Evolutionary conservation across 35 echinoderm and acorn worm genomes (phyloP).

Genomic region (Eucidaris tribuloides): DNA sequence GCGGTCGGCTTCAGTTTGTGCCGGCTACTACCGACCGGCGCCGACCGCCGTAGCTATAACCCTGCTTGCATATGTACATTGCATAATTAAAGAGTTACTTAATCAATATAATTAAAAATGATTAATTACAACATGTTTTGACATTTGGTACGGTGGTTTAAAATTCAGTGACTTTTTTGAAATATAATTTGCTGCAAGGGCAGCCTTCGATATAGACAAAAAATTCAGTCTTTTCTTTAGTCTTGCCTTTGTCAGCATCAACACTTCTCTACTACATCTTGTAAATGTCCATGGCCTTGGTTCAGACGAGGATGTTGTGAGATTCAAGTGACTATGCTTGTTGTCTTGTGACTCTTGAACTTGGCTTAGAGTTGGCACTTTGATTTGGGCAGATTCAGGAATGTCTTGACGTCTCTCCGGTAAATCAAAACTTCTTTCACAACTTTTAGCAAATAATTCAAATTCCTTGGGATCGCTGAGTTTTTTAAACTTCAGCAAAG

Average conservation of each 20-base stretch:
- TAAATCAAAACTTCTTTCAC: constrained; percentile 40
- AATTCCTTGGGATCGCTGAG: constrained; percentile 54
- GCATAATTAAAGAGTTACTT: too few relatives aligned
- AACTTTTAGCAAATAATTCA: constrained; percentile 35
- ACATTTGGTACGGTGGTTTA: too few relatives aligned
- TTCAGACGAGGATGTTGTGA: not conserved
- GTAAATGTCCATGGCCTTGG: constrained; percentile 17
- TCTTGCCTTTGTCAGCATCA: constrained; percentile 37
- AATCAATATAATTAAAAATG: too few relatives aligned
- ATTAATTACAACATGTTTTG: too few relatives aligned
- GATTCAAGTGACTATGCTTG: not conserved
- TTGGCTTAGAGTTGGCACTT: not conserved
- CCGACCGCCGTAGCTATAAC: too few relatives aligned
- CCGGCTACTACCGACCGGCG: too few relatives aligned
- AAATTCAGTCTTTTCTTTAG: constrained; percentile 40
- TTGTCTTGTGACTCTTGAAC: not conserved
- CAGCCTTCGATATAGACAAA: constrained; percentile 32
- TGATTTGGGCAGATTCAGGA: not conserved
- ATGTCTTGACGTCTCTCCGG: not conserved
- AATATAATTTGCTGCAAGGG: constrained; percentile 2
- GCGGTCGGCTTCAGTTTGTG: too few relatives aligned
- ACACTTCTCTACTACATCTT: not conserved
- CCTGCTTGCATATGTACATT: too few relatives aligned
- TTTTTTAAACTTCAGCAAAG: constrained; percentile 27
- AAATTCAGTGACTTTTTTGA: too few relatives aligned